phyloP scores from a whole-genome alignment of 2,888 invertebrate species.

The Galeruca laticollis region DNA sequence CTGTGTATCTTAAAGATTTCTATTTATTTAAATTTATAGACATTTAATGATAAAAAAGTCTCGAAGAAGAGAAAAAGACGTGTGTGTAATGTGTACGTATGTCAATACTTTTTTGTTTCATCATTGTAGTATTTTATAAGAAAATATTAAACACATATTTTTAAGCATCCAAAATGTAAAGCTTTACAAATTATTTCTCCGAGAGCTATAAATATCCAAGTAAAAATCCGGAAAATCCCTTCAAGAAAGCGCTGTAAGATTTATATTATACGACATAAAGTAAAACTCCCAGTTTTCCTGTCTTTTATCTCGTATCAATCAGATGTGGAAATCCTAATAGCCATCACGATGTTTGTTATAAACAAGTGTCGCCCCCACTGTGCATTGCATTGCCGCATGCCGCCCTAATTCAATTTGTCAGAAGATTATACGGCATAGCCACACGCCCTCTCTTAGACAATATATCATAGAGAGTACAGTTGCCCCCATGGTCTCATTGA shows the following conservation, averaged over 20 bases:
- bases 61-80: too few species aligned
- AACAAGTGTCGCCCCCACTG: constrained; percentile 66
- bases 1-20: too few species aligned
- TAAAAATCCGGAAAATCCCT: constrained; percentile 27
- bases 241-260: constrained; percentile 23
- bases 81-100: too few species aligned
- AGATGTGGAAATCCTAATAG: constrained; percentile 62
- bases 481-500: constrained; percentile 55
- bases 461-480: constrained; percentile 65
- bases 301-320: constrained; percentile 58
- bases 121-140: too few species aligned
- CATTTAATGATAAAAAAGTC: too few species aligned
- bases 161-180: background rate
- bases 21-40: too few species aligned
- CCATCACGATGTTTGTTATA: constrained; percentile 67
- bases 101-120: too few species aligned
- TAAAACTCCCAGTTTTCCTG: constrained; percentile 45
- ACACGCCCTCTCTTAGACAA: constrained; percentile 65
- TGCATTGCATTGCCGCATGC: constrained; percentile 53
- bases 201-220: constrained; percentile 17
- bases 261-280: constrained; percentile 32
- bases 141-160: too few species aligned
- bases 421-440: constrained; percentile 68
- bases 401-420: constrained; percentile 69
- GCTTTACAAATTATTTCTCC: background rate